These are phyloP conservation scores for Phataginus tricuspis DNA, from an alignment of 2,797 vertebrate species.

Conservation along the genomic window DNA sequence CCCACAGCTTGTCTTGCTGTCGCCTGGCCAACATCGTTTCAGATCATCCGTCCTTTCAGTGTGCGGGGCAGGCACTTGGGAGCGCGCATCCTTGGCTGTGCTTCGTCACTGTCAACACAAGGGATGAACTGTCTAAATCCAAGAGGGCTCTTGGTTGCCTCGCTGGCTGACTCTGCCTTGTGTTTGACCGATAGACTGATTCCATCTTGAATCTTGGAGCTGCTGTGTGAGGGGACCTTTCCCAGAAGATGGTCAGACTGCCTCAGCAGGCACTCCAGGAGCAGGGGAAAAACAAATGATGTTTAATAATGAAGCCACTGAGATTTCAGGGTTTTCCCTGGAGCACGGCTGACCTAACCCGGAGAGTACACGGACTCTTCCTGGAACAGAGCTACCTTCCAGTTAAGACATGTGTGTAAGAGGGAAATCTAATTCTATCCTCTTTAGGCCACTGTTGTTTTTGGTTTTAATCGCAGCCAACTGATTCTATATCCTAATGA, in stretches of 20 bases:
- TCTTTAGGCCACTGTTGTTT: background rate
- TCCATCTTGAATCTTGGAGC: background rate
- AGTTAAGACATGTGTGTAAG: rapidly evolving
- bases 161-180: background rate
- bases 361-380: too few species aligned
- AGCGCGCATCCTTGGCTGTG: background rate
- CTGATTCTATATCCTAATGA: background rate
- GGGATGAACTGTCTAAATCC: background rate
- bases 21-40: background rate
- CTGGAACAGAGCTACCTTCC: rapidly evolving
- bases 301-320: background rate
- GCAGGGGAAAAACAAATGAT: background rate
- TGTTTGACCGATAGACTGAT: background rate
- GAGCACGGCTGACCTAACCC: background rate
- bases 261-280: background rate
- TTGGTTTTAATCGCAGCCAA: background rate
- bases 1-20: background rate
- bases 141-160: background rate
- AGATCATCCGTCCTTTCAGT: background rate
- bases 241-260: background rate
- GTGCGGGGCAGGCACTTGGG: background rate
- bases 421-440: background rate
- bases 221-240: background rate
- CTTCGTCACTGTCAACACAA: background rate
- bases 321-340: background rate